These are phyloP conservation scores for Heterodera schachtii DNA, from an alignment of 1,140 invertebrate species.

Conservation along the genomic window DNA sequence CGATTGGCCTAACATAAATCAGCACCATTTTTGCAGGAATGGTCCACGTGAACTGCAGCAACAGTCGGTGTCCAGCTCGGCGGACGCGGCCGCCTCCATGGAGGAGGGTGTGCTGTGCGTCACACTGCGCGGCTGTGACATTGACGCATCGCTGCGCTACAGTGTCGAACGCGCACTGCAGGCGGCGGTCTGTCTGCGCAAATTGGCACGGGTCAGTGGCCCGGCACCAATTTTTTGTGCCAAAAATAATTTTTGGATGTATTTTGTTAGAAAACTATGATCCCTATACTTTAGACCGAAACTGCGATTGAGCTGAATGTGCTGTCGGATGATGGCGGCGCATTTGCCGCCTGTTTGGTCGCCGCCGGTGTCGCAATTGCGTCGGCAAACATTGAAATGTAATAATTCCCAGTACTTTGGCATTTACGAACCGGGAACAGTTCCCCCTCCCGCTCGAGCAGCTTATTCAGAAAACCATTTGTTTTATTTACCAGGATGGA, in stretches of 20 bases:
- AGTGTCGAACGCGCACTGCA: slow-evolving; percentile 32
- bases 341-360: slow-evolving; percentile 41
- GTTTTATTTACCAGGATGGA: no score
- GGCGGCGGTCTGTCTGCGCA: slow-evolving; percentile 42
- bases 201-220: slow-evolving; percentile 29
- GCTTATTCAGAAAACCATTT: no score
- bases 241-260: no score
- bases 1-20: no score
- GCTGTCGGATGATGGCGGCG: slow-evolving; percentile 44
- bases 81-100: slow-evolving; percentile 30
- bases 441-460: no score
- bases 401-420: neutral
- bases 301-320: slow-evolving; percentile 51
- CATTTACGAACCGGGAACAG: neutral
- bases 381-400: slow-evolving; percentile 48
- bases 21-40: slow-evolving; percentile 35
- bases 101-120: slow-evolving; percentile 16
- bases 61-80: slow-evolving; percentile 28
- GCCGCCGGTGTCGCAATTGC: slow-evolving; percentile 42
- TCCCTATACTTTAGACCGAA: slow-evolving; percentile 38
- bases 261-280: no score
- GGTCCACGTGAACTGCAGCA: slow-evolving; percentile 45
- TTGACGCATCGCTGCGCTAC: slow-evolving; percentile 30
- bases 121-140: slow-evolving; percentile 23
- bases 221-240: no score